Percentiles rank a stretch among this genome's conserved stretches.
phyloP scores from a whole-genome alignment of 2,797 vertebrate genomes.

The Sebastes kiyomatsui region DNA sequence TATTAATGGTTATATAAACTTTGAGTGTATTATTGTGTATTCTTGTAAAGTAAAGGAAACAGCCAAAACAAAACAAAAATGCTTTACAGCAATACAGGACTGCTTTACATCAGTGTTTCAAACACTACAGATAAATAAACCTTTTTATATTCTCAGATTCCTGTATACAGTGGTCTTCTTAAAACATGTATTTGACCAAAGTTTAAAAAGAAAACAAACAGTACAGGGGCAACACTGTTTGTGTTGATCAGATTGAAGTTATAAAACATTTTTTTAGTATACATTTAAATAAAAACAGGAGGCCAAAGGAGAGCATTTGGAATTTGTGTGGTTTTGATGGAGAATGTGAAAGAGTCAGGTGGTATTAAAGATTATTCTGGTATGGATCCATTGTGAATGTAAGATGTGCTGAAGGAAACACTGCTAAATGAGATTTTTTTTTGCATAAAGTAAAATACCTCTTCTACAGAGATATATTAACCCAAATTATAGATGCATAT shows the following conservation, averaged over 20 bases:
- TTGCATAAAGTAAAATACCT: slow-evolving; percentile 29
- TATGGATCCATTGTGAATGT: slow-evolving; percentile 56
- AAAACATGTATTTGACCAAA: background rate
- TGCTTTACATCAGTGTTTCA: background rate
- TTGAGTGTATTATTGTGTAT: slow-evolving; percentile 17
- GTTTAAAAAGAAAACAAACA: background rate
- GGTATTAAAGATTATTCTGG: slow-evolving; percentile 29
- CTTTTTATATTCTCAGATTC: background rate
- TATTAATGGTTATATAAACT: background rate
- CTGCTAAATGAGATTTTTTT: slow-evolving; percentile 36
- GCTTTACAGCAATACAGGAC: background rate
- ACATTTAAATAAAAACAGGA: background rate
- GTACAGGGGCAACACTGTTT: background rate
- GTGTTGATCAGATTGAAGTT: background rate
- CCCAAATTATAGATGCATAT: slow-evolving; percentile 37
- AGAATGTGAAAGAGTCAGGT: slow-evolving; percentile 27
- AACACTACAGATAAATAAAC: background rate
- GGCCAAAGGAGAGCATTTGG: background rate
- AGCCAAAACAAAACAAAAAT: background rate
- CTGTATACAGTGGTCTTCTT: background rate
- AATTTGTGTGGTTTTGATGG: background rate
- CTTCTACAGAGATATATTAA: slow-evolving; percentile 22
- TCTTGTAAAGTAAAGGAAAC: slow-evolving; percentile 27
- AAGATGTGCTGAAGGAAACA: slow-evolving; percentile 39
- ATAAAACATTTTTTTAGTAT: background rate